Evolutionary conservation across 2,888 invertebrate genomes (phyloP), one percentile per base, ranked within the genome.

Genomic region (Agapostemon virescens): DNA sequence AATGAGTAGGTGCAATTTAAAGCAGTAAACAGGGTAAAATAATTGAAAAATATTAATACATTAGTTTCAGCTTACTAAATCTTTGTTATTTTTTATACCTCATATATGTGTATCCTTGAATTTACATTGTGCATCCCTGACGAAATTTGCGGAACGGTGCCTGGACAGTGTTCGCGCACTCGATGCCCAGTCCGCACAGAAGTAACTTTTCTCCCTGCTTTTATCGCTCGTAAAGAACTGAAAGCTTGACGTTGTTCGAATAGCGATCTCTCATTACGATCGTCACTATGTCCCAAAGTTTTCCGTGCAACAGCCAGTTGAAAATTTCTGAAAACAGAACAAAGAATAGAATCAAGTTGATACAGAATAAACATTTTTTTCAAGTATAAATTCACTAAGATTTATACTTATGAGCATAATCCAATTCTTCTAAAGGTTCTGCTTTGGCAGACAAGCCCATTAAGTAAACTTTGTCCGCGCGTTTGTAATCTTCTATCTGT

Each of bases 401-500:
- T 77, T 61, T 95, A 93, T 94, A 96, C 94, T 94, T 95, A 90
- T 97, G 96, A 1, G 97, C 97, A 87, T 95, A 94, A 86, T 95
- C 94, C 23, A 98, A 93, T 89, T 96, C 96, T 83, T 97, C 96
- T 55, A 95, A 92, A 0, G 98, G 98, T 90, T 98, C 95, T 1
- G 98, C 98, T 49, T 95, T 94, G 71, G 95, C 95, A 67, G 95
- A 94, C 63, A 97, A 94, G 1, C 98, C 98, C 85, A 96, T 93
- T 89, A 95, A 94, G 90, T 96, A 97, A 36, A 98, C 95, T 87
- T 95, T 95, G 92, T 98, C 96, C 0, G 98, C 98, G 89, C 95
- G 95, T 90, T 96, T 96, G 88, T 95, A 96, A 93, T 98, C 97
- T 38, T 96, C 96, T 67, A 94, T 94, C 85, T 95, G 95, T 92